A percentile compares a stretch with the other conserved stretches of the same genome.
These are phyloP conservation scores for Zeuzera pyrina DNA, from an alignment of 2,888 invertebrate species.

Conservation along the genomic window DNA sequence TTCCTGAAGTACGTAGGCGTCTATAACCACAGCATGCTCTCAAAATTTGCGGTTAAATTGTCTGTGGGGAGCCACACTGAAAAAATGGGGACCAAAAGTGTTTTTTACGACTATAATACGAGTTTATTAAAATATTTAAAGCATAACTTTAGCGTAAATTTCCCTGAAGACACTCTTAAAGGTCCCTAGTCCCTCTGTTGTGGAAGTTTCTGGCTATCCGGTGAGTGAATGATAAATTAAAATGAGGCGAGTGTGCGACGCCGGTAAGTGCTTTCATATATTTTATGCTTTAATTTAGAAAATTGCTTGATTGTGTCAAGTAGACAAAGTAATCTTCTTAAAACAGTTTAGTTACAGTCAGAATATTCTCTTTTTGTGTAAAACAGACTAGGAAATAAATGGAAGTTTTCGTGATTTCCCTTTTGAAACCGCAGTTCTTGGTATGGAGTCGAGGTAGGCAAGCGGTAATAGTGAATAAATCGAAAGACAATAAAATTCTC, in stretches of 20 bases:
- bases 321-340: too few relatives aligned
- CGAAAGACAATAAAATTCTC: too few relatives aligned
- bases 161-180: conserved; percentile 62
- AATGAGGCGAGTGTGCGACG: conserved; percentile 36
- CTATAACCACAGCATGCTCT: conserved; percentile 15
- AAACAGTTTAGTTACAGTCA: too few relatives aligned
- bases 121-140: conserved; percentile 73
- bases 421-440: too few relatives aligned
- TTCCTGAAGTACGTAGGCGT: conserved; percentile 5
- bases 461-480: too few relatives aligned
- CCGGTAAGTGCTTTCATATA: conserved; percentile 21
- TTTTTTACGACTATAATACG: conserved; percentile 70
- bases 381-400: too few relatives aligned
- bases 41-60: conserved; percentile 30
- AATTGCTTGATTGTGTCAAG: too few relatives aligned
- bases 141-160: conserved; percentile 63
- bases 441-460: too few relatives aligned
- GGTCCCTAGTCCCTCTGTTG: conserved; percentile 43
- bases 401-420: too few relatives aligned
- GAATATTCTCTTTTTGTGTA: too few relatives aligned
- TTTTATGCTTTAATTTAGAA: conserved; percentile 22
- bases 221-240: conserved; percentile 62
- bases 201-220: conserved; percentile 43
- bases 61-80: conserved; percentile 37
- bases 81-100: conserved; percentile 63